Evolutionary conservation across 2,113 vertebrate species (phyloP).

Genomic region (Peromyscus californicus): DNA sequence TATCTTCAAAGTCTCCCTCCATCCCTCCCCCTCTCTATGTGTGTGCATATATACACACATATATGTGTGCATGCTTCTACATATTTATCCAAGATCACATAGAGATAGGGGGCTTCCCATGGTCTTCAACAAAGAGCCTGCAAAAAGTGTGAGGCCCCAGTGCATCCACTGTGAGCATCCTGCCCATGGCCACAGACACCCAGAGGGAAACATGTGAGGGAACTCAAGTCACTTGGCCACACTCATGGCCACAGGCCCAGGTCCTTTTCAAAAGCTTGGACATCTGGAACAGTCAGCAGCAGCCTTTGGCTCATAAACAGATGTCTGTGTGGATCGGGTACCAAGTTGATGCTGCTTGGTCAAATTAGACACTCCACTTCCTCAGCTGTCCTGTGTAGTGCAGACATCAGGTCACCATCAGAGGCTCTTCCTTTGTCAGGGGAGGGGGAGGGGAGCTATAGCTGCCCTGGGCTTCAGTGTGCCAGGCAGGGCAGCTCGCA

Average conservation of each 20-base stretch:
- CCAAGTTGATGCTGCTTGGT: too few species aligned
- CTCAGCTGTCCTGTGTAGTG: not conserved
- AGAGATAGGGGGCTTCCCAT: not conserved
- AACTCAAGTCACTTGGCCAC: accelerated
- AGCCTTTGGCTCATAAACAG: not conserved
- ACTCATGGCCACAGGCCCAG: not conserved
- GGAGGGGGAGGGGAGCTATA: too few species aligned
- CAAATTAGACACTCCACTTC: too few species aligned
- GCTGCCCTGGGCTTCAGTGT: not conserved
- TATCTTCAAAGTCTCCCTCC: not conserved
- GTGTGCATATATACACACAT: not conserved
- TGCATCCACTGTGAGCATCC: too few species aligned
- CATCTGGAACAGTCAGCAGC: too few species aligned
- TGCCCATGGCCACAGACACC: too few species aligned
- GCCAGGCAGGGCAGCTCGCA: not conserved
- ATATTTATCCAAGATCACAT: not conserved
- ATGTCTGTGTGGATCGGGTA: not conserved
- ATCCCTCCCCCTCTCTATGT: not conserved
- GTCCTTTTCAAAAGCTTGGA: not conserved
- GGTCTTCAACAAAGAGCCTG: too few species aligned
- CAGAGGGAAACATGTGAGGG: too few species aligned
- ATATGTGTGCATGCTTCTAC: not conserved
- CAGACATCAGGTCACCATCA: too few species aligned
- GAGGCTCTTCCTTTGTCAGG: not conserved
- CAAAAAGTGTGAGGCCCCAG: not conserved